Percentiles rank a stretch among this genome's conserved stretches.
Evolutionary conservation across 1,140 invertebrate species (phyloP).

Genomic region (Uloborus diversus): DNA sequence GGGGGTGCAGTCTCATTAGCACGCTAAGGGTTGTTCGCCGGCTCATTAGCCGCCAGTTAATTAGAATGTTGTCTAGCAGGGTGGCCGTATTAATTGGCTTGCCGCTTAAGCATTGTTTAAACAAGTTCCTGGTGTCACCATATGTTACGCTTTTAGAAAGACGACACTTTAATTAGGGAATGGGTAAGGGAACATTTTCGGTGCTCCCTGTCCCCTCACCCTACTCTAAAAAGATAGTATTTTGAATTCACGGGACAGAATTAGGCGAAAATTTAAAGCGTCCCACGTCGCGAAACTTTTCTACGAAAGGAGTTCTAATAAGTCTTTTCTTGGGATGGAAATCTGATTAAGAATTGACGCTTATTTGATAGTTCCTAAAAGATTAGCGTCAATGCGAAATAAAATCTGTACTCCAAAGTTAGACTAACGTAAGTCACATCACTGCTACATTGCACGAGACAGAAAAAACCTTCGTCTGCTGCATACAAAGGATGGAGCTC

Average conservation of each 20-base stretch:
- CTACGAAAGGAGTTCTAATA: conserved; percentile 19
- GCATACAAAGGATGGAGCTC: too few species aligned
- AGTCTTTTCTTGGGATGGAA: background rate
- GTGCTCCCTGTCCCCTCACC: background rate
- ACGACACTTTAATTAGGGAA: conserved; percentile 53
- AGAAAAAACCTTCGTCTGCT: too few species aligned
- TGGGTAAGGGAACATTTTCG: too few species aligned
- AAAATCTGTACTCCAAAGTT: too few species aligned
- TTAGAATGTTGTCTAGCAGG: conserved; percentile 52
- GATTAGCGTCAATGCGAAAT: background rate
- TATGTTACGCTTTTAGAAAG: conserved; percentile 48
- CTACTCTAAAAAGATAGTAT: background rate
- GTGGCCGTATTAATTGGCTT: conserved; percentile 50
- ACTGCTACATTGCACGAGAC: too few species aligned
- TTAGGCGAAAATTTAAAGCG: too few species aligned
- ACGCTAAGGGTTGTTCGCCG: conserved; percentile 46
- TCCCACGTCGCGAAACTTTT: too few species aligned
- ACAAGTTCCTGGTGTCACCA: conserved; percentile 49
- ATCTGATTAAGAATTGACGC: background rate
- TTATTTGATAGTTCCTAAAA: background rate
- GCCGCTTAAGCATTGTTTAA: conserved; percentile 54
- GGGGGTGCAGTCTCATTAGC: conserved; percentile 36
- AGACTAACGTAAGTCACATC: too few species aligned
- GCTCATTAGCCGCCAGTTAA: conserved; percentile 50
- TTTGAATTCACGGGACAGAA: background rate